These are phyloP conservation scores for Proterorhinus semilunaris DNA, from an alignment of 2,113 vertebrate genomes.

Conservation along the genomic window DNA sequence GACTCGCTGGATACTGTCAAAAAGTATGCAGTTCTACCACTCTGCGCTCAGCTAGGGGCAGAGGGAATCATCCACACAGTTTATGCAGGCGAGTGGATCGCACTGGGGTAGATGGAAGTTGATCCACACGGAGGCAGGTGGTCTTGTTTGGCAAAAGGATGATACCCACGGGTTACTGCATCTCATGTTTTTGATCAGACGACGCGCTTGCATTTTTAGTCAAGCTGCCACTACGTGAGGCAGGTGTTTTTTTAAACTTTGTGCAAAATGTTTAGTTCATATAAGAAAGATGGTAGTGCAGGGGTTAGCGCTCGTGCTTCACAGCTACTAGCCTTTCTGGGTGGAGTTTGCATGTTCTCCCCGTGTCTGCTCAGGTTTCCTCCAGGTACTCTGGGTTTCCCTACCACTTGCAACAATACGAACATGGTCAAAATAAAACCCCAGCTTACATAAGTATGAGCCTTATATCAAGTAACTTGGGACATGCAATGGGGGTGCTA, in stretches of 20 bases:
- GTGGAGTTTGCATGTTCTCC: too few species aligned
- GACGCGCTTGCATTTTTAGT: neutral
- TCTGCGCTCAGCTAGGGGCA: slow-evolving; percentile 34
- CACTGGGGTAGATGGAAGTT: slow-evolving; percentile 1
- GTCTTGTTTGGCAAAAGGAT: slow-evolving; percentile 12
- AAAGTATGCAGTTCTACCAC: slow-evolving; percentile 23
- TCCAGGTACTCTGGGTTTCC: too few species aligned
- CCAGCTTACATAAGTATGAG: too few species aligned
- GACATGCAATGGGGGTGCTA: too few species aligned
- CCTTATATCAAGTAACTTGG: too few species aligned
- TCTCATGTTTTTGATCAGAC: slow-evolving; percentile 8
- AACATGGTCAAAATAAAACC: too few species aligned
- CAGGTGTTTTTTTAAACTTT: neutral
- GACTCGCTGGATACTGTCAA: slow-evolving; percentile 35
- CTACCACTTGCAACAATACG: too few species aligned
- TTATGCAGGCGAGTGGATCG: neutral
- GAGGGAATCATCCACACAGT: slow-evolving; percentile 29
- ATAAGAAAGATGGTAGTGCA: too few species aligned
- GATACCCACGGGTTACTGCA: neutral
- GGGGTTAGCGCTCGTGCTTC: too few species aligned
- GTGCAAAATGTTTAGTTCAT: too few species aligned
- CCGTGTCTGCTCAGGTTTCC: too few species aligned
- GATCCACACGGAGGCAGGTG: slow-evolving; percentile 3
- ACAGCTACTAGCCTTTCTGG: too few species aligned
- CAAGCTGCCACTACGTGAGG: neutral